Percentiles rank a stretch among this genome's conserved stretches.
Conservation (phyloP, 2,113 vertebrate genomes). For the Triplophysa siluroides region DNA sequence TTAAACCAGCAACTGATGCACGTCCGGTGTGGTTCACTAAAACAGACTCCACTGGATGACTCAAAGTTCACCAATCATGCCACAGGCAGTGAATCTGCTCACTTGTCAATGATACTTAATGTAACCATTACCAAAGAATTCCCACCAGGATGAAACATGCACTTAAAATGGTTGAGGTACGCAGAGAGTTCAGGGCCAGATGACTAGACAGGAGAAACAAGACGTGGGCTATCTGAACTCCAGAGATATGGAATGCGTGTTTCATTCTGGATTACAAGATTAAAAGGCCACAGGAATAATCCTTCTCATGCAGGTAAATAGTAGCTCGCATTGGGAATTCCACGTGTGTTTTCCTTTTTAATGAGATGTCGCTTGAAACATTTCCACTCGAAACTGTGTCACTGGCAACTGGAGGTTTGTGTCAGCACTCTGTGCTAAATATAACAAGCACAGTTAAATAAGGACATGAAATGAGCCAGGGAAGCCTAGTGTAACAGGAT, state of each 20-base stretch:
- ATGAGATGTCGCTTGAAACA: slow-evolving; percentile 64
- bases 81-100: slow-evolving; percentile 7
- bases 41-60: slow-evolving; percentile 36
- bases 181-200: slow-evolving; percentile 19
- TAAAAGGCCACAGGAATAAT: slow-evolving; percentile 46
- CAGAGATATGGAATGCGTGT: slow-evolving; percentile 1
- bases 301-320: slow-evolving; percentile 39
- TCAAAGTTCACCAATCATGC: slow-evolving; percentile 11
- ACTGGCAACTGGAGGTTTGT: slow-evolving; percentile 70
- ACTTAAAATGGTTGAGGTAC: slow-evolving; percentile 25
- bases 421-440: slow-evolving; percentile 74
- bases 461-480: slow-evolving; percentile 74
- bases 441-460: slow-evolving; percentile 76
- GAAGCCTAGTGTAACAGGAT: slow-evolving; percentile 75
- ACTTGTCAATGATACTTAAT: slow-evolving; percentile 1
- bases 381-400: slow-evolving; percentile 70
- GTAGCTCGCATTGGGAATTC: slow-evolving; percentile 39
- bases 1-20: slow-evolving; percentile 35
- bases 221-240: neutral
- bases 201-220: slow-evolving; percentile 13
- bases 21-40: slow-evolving; percentile 40
- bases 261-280: slow-evolving; percentile 27
- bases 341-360: slow-evolving; percentile 53
- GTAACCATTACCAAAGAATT: slow-evolving; percentile 20
- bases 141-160: neutral